Conservation (phyloP, 2,113 vertebrate genomes). For the Heterotilapia buettikoferi region DNA sequence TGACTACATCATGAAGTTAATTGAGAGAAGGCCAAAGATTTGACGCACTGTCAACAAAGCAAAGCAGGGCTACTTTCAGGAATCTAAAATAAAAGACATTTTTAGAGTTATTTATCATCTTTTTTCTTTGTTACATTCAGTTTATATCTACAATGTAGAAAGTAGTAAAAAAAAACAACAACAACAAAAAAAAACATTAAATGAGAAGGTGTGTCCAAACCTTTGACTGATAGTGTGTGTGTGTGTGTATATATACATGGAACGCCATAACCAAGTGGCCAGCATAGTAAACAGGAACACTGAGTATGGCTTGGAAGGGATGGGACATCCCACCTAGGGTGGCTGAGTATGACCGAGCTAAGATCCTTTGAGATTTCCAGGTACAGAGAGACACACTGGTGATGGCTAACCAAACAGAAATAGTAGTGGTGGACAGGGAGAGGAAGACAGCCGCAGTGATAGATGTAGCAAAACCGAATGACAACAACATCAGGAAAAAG, state of each 20-base stretch:
- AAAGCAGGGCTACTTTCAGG: background rate
- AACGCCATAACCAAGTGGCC: background rate
- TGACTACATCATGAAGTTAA: background rate
- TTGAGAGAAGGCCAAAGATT: background rate
- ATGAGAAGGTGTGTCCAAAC: too few species aligned
- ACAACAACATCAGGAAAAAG: background rate
- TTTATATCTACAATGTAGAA: too few species aligned
- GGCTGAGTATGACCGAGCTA: background rate
- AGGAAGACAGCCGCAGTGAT: background rate
- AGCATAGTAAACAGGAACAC: background rate
- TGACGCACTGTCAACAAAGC: background rate
- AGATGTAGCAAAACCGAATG: background rate
- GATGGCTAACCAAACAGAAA: background rate
- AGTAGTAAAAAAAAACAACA: too few species aligned
- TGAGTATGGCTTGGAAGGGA: background rate
- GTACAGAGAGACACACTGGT: background rate
- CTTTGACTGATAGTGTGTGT: background rate
- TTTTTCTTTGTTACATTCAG: too few species aligned
- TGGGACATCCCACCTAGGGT: background rate
- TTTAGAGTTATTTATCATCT: too few species aligned
- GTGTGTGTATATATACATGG: background rate
- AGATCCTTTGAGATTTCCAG: background rate
- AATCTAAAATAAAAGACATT: background rate
- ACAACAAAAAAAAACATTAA: too few species aligned
- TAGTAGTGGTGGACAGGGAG: background rate